Evolutionary conservation across 2,888 invertebrate genomes (phyloP), one percentile per base, ranked within the genome.

Genomic region (Lasius platythorax): DNA sequence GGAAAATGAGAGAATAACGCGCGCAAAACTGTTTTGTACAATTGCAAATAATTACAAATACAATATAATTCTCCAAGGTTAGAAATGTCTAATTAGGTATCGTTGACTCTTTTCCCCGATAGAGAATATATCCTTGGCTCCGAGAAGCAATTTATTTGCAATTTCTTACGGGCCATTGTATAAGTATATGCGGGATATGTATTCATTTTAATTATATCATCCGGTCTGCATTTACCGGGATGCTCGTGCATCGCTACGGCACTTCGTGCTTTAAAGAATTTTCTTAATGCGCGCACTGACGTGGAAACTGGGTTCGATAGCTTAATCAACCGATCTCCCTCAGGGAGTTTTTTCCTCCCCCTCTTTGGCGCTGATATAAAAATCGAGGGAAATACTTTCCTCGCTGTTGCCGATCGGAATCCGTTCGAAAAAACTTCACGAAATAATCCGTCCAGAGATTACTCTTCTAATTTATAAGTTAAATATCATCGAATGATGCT

Each of bases 261-360:
- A 43, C 70, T 58, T 70, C 58, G 33, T 79, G 58, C 58, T 79
- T 70, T 70, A 79, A 58, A 79, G 43, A 43, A 70, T 67, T 67
- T 56, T 67, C 67, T 78, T 67, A 78, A 67, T 67, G 53, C 18
- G 66, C 64, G 40, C 58, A 58, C 58, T 79, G 68, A 79, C n/a
- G 58, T 58, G 58, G 86, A 87, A 87, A 85, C 73, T 84, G 87
- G 82, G 85, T 88, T 86, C 87, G 88, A 78, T 86, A 87, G 79
- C 84, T 89, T 88, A 88, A 88, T 88, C 88, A 87, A 88, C 81
- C 87, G 83, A 85, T 88, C 83, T 82, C 63, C 67, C 82, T 68
- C 79, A 58, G 78, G n/a, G 73, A 75, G 64, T 58, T 79, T 76
- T 88, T 84, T 73, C 79, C 53, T 68, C 68, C 67, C 58, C 33